A percentile compares a stretch with the other conserved stretches of the same genome.
These are phyloP conservation scores for Drosophila tripunctata DNA, from an alignment of 2,888 invertebrate genomes.

Conservation along the genomic window DNA sequence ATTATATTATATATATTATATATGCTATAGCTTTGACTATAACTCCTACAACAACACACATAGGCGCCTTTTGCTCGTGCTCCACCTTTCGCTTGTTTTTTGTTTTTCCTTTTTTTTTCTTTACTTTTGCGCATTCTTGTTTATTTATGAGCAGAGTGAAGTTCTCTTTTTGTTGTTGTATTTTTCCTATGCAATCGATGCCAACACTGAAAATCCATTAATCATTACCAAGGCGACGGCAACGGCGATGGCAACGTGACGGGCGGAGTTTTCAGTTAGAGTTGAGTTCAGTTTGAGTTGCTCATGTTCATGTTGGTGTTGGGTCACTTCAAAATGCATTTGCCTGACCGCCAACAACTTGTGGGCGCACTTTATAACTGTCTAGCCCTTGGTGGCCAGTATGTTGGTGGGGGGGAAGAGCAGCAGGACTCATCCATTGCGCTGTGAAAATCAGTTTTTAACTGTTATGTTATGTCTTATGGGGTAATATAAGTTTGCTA, in stretches of 20 bases:
- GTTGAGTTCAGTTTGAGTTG: too few relatives aligned
- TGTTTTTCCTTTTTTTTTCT: too few relatives aligned
- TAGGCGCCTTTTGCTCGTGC: constrained; percentile 20
- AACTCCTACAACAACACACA: neutral
- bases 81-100: constrained; percentile 56
- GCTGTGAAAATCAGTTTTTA: constrained; percentile 61
- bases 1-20: neutral
- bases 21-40: neutral
- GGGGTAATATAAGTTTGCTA: too few relatives aligned
- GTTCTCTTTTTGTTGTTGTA: constrained; percentile 3
- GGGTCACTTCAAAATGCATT: constrained; percentile 46
- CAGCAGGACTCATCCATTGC: constrained; percentile 7
- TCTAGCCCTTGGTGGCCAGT: constrained; percentile 46
- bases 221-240: constrained; percentile 39
- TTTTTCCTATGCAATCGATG: constrained; percentile 40
- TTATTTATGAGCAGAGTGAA: constrained; percentile 47
- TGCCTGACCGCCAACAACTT: constrained; percentile 49
- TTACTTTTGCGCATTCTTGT: constrained; percentile 33
- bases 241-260: constrained; percentile 13
- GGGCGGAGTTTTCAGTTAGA: neutral
- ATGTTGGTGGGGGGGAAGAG: neutral
- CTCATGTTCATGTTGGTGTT: too few relatives aligned
- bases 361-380: constrained; percentile 69
- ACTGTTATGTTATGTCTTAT: constrained; percentile 51
- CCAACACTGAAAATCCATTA: constrained; percentile 60